Evolutionary conservation across 2,113 vertebrate species (phyloP).

Genomic region (Acanthisitta chloris): DNA sequence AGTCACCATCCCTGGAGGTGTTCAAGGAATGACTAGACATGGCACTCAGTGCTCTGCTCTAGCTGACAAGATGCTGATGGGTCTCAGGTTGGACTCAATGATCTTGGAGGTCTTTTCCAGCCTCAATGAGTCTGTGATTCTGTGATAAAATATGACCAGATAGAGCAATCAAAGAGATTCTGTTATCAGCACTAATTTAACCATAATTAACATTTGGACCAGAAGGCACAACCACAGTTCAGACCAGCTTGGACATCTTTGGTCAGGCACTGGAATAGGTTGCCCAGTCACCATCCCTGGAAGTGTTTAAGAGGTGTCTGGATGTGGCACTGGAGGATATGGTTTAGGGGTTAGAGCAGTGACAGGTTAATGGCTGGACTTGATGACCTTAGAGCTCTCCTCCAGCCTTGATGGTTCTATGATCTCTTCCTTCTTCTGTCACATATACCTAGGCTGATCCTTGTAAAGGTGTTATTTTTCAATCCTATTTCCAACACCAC

Average conservation of each 20-base stretch:
- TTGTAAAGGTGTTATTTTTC: neutral
- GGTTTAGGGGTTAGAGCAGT: no score
- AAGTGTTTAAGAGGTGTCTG: no score
- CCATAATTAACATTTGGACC: neutral
- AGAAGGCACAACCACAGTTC: neutral
- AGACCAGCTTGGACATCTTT: neutral
- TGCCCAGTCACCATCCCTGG: no score
- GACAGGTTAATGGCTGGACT: no score
- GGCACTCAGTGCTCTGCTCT: neutral
- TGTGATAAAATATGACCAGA: neutral
- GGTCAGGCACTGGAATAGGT: no score
- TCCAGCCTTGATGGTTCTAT: no score
- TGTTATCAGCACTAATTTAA: neutral
- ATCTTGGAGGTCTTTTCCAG: neutral
- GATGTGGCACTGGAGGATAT: no score
- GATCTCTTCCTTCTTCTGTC: neutral
- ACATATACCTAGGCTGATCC: neutral
- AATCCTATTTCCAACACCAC: neutral
- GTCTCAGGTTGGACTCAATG: neutral
- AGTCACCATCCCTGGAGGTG: neutral
- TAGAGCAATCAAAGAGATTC: neutral
- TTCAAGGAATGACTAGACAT: neutral
- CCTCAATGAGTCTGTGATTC: neutral
- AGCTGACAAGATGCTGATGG: neutral
- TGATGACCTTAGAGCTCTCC: no score